These are phyloP conservation scores for Nylanderia fulva DNA, from an alignment of 1,140 invertebrate genomes.

Conservation along the genomic window DNA sequence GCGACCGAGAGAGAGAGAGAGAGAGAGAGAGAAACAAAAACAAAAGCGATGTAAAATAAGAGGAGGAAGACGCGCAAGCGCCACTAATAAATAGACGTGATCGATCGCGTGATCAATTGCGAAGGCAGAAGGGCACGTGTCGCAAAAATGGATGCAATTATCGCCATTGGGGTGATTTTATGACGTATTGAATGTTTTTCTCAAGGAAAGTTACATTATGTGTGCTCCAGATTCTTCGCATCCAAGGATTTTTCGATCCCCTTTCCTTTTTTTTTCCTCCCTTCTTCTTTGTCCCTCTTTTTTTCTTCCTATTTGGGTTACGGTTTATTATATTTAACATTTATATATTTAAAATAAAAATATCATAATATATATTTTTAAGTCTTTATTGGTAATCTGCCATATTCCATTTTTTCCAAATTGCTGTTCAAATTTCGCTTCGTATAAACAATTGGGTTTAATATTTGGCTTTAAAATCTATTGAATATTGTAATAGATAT, in stretches of 20 bases:
- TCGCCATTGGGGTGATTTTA: not conserved
- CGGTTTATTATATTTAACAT: too few relatives aligned
- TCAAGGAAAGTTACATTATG: not conserved
- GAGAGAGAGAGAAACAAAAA: slow-evolving; percentile 11
- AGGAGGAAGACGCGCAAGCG: not conserved
- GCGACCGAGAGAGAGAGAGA: not conserved
- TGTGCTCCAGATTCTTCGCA: not conserved
- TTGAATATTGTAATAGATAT: too few relatives aligned
- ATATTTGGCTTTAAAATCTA: too few relatives aligned
- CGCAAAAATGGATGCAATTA: slow-evolving; percentile 18
- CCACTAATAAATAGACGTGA: slow-evolving; percentile 37
- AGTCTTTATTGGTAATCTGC: too few relatives aligned
- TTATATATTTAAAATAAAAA: too few relatives aligned
- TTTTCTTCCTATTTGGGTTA: too few relatives aligned
- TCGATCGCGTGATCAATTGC: slow-evolving; percentile 29
- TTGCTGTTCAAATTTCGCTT: too few relatives aligned
- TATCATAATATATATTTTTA: too few relatives aligned
- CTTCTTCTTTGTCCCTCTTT: too few relatives aligned
- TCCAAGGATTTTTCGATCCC: not conserved
- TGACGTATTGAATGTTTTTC: not conserved
- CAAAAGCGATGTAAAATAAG: slow-evolving; percentile 30
- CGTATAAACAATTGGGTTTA: too few relatives aligned
- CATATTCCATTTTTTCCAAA: too few relatives aligned
- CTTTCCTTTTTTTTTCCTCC: too few relatives aligned
- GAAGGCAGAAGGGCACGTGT: not conserved